phyloP scores from a whole-genome alignment of 2,113 vertebrate genomes.

The Symphodus melops region DNA sequence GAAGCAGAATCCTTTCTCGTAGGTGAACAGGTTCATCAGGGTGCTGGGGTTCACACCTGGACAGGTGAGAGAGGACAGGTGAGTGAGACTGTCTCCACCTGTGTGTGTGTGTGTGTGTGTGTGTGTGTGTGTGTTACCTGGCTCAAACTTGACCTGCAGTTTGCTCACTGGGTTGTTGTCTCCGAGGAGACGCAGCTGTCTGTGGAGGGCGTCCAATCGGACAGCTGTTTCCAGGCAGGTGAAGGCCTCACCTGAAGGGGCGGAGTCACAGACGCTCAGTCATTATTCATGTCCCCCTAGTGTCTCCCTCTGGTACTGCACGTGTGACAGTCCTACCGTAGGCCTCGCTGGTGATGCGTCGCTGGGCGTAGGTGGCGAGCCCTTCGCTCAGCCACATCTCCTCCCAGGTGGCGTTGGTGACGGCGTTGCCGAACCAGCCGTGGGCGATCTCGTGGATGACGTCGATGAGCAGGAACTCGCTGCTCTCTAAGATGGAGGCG shows the following conservation, averaged over 20 bases:
- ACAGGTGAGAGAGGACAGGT: not conserved
- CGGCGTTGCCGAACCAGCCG: conserved; percentile 97
- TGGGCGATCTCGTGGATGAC: conserved; percentile 96
- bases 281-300: too few relatives aligned
- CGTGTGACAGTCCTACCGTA: conserved; percentile 81
- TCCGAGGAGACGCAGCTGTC: conserved; percentile 95
- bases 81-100: not conserved
- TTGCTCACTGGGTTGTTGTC: conserved; percentile 96
- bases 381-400: conserved; percentile 99
- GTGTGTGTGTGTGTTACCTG: conserved; percentile 82
- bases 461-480: conserved; percentile 95
- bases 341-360: conserved; percentile 93
- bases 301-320: too few relatives aligned
- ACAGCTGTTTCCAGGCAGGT: conserved; percentile 96
- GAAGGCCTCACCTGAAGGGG: conserved; percentile 89
- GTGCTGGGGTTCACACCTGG: conserved; percentile 96
- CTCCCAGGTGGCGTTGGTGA: conserved; percentile 98
- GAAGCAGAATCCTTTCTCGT: conserved; percentile 98
- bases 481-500: conserved; percentile 96
- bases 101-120: not conserved
- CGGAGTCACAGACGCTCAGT: too few relatives aligned
- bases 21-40: conserved; percentile 98
- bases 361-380: conserved; percentile 95
- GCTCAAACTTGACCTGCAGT: conserved; percentile 94
- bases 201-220: conserved; percentile 93